Base-by-base conservation (phyloP, 2,888 invertebrate genomes). In the Isoperla grammatica region DNA sequence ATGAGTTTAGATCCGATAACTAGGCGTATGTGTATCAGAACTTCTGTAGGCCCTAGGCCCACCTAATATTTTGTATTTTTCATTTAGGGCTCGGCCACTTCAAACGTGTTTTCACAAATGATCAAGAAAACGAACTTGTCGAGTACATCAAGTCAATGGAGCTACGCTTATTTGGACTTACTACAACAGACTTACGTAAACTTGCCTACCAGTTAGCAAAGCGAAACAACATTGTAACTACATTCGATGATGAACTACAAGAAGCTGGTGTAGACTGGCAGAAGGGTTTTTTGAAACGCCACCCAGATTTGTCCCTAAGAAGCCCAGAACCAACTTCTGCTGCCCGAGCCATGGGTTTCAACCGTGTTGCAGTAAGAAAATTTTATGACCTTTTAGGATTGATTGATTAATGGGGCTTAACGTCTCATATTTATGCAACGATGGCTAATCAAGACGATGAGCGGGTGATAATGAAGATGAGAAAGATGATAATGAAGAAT, bases 121-220 rank as follows among this genome's bases (percentile, higher is more conserved):
- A 35, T 37, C 59, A 64, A 22, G 61, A 57, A 62, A 42, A 57
- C 19, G 57, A 56, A 22, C 3, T 56, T 12, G 57, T 29, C 9
- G 11, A 53, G 23, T 56, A 64, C 46, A 37, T 63, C 23, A 35
- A 60, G 13, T 9, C 35, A 12, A 42, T 65, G 54, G 64, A 65
- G 54, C 43, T 17, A 37, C 39, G 58, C 49, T 59, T 64, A 12
- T 64, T 63, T 63, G 66, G 64, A 43, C 23, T 66, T 5, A 62
- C 62, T 20, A 22, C 58, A 15, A 37, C 11, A 17, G 60, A 66
- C 49, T 54, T 64, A 35, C 43, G 60, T 22, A 58, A 54, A 56
- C 23, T 61, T 39, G 65, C 65, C 40, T 65, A 43, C 56, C 59
- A 64, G 50, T 45, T 65, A 39, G 64, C 65, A 17, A 63, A 63